phyloP scores from a whole-genome alignment of 1,140 invertebrate species.

The Aphidius gifuensis region DNA sequence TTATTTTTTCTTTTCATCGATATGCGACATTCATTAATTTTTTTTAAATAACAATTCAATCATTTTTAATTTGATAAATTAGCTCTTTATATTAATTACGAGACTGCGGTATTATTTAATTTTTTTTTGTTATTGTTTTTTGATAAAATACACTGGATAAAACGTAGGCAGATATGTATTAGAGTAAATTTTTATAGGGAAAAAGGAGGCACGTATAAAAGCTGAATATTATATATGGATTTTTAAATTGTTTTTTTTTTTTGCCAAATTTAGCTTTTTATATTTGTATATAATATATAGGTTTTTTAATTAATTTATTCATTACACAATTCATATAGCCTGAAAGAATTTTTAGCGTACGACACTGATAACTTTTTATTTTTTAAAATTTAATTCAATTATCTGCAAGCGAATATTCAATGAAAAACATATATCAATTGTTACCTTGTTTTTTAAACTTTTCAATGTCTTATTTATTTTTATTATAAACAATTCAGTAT shows the following conservation, averaged over 20 bases:
- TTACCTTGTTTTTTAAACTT: constrained; percentile 1
- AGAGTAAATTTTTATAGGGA: background rate
- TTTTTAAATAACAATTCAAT: background rate
- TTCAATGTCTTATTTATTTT: constrained; percentile 23
- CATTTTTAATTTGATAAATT: background rate
- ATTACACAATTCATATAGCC: background rate
- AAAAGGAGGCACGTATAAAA: background rate
- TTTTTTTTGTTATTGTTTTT: background rate
- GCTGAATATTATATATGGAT: constrained; percentile 8
- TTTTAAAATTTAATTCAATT: background rate
- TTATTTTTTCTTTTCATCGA: background rate
- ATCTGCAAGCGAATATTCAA: background rate
- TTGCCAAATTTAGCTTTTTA: background rate
- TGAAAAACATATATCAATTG: constrained; percentile 2
- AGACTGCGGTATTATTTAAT: background rate
- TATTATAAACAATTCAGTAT: constrained; percentile 41
- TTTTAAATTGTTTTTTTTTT: constrained; percentile 14
- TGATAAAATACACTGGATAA: background rate
- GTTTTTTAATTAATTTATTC: background rate
- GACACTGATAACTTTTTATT: background rate
- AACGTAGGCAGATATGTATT: constrained; percentile 14
- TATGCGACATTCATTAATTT: background rate
- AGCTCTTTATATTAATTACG: background rate
- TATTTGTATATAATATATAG: background rate
- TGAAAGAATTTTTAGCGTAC: background rate